A percentile compares a stretch with the other conserved stretches of the same genome.
These are phyloP conservation scores for Lepidonotus clava DNA, from an alignment of 2,888 invertebrate species.

Conservation along the genomic window DNA sequence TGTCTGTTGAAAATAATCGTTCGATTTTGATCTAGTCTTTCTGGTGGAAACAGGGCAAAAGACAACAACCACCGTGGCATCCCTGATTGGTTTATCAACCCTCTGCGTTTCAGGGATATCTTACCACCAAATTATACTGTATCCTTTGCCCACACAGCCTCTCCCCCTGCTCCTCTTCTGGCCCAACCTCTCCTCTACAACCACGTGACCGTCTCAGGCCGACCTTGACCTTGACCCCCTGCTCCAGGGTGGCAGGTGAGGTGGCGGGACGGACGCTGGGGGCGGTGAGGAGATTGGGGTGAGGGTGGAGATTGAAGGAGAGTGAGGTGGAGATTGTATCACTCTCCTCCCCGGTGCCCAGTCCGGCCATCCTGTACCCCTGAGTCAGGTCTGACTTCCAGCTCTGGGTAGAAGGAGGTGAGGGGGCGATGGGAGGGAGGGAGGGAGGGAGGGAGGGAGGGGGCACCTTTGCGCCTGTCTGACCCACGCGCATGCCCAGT, in stretches of 20 bases:
- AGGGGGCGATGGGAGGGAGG: not conserved
- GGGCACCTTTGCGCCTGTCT: too few species aligned
- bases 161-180: not conserved
- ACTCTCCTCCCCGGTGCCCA: not conserved
- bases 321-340: slow-evolving; percentile 32
- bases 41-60: too few species aligned
- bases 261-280: not conserved
- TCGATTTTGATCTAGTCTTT: too few species aligned
- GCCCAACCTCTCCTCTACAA: not conserved
- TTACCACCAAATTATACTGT: too few species aligned
- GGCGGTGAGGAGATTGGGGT: slow-evolving; percentile 26
- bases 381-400: not conserved
- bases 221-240: slow-evolving; percentile 21
- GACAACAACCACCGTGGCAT: too few species aligned
- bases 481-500: too few species aligned
- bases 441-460: not conserved
- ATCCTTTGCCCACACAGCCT: not conserved
- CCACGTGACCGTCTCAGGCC: not conserved
- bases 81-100: too few species aligned
- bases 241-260: slow-evolving; percentile 17
- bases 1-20: too few species aligned
- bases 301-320: slow-evolving; percentile 31
- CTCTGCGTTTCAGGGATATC: too few species aligned
- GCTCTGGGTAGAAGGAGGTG: not conserved
- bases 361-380: not conserved